Percentiles rank a stretch among this genome's conserved stretches.
Evolutionary conservation across 2,888 invertebrate genomes (phyloP).

Genomic region (Pammene aurita): DNA sequence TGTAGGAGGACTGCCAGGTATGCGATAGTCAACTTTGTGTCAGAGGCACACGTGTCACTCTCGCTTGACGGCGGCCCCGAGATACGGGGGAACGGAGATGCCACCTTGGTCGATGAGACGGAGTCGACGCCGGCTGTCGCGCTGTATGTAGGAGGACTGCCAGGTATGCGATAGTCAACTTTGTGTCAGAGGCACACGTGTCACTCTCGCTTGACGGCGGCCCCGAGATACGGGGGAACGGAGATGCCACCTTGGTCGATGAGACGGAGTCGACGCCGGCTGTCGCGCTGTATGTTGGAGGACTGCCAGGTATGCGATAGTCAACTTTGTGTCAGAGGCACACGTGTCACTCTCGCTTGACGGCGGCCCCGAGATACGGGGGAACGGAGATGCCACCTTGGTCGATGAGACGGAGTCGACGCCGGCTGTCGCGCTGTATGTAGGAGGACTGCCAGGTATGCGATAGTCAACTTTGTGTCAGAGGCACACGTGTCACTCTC

Average conservation of each 20-base stretch:
- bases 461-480: slow-evolving; percentile 43
- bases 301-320: too few species aligned
- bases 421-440: slow-evolving; percentile 86
- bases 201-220: too few species aligned
- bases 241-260: too few species aligned
- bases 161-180: slow-evolving; percentile 82
- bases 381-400: slow-evolving; percentile 52
- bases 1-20: too few species aligned
- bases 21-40: slow-evolving; percentile 23
- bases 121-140: slow-evolving; percentile 76
- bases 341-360: slow-evolving; percentile 85
- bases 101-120: slow-evolving; percentile 65
- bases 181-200: background rate
- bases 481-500: background rate
- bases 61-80: slow-evolving; percentile 89
- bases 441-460: slow-evolving; percentile 93
- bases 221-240: too few species aligned
- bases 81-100: slow-evolving; percentile 53
- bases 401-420: slow-evolving; percentile 68
- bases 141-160: slow-evolving; percentile 92
- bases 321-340: slow-evolving; percentile 40
- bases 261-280: too few species aligned
- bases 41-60: slow-evolving; percentile 58
- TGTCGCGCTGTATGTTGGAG: too few species aligned
- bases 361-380: slow-evolving; percentile 82